A percentile compares a stretch with the other conserved stretches of the same genome.
Evolutionary conservation across 2,888 invertebrate genomes (phyloP).

Genomic region (Drosophila mulleri): DNA sequence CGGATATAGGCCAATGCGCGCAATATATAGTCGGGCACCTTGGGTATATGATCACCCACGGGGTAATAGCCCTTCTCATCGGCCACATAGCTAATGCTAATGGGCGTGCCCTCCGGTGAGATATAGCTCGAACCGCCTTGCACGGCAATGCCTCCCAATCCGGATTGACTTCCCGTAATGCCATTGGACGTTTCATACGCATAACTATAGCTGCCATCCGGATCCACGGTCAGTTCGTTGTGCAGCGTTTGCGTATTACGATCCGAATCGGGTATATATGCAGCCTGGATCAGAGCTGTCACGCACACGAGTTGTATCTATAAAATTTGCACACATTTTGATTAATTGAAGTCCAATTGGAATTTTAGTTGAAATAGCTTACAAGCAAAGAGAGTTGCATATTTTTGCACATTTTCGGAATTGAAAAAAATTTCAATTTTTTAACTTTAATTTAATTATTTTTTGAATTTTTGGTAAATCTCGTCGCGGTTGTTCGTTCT

Average conservation of each 20-base stretch:
- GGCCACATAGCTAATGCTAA: conserved; percentile 74
- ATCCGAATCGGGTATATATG: conserved; percentile 67
- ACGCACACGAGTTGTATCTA: conserved; percentile 47
- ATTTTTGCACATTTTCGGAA: conserved; percentile 2
- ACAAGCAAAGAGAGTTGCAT: conserved; percentile 53
- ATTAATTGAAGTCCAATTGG: conserved; percentile 20
- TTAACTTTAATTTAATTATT: not conserved
- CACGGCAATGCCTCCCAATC: conserved; percentile 67
- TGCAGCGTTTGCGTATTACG: conserved; percentile 69
- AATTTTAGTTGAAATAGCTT: conserved; percentile 24
- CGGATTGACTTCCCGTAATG: conserved; percentile 69
- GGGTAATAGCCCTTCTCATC: conserved; percentile 81
- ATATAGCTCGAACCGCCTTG: conserved; percentile 76
- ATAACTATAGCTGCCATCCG: conserved; percentile 77
- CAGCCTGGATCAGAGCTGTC: conserved; percentile 31
- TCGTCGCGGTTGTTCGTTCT: conserved; percentile 47
- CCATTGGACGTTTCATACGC: conserved; percentile 80
- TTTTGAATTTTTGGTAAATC: conserved; percentile 14
- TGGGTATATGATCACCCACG: conserved; percentile 79
- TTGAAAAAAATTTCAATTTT: not conserved
- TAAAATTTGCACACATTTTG: not conserved
- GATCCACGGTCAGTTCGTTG: conserved; percentile 63
- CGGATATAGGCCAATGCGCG: conserved; percentile 78
- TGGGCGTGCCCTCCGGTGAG: conserved; percentile 76
- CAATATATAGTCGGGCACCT: conserved; percentile 78